Base-by-base conservation (phyloP, 2,113 vertebrate species). In the Chauna torquata region DNA sequence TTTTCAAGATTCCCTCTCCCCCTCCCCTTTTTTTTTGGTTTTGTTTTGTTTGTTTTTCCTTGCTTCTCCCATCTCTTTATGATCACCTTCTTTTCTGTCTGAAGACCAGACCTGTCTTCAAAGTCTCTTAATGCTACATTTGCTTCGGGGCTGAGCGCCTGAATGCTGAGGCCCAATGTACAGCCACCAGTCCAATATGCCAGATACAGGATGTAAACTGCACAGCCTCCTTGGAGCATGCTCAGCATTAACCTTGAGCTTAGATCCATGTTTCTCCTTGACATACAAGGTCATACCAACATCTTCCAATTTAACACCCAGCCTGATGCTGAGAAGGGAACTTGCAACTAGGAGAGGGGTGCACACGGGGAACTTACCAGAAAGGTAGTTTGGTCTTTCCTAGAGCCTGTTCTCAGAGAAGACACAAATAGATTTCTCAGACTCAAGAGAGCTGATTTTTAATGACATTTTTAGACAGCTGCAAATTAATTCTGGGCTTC, bases 41-140 rank as follows among this genome's bases (percentile, higher is more conserved):
- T 52, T 38, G 16, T 34, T 92, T 83, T 83, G 34, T 90, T 91
- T 94, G 30, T 58, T 96, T 95, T 86, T 27, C 50, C 65, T 87
- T 78, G 24, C 25, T 95, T 96, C 64, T 88, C 36, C 49, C 49
- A 64, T 47, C 44, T 90, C 45, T 90, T 94, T 59, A 42, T 40
- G 58, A 64, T 75, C 77, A 65, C 1, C 15, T 16, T 71, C 44
- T 79, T 94, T 90, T 84, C 87, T 78, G 79, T 50, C 59, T 84
- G 23, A 79, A 96, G 70, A 82, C 57, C 66, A 91, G 49, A 72
- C 30, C 16, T 27, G 30, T 61, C 42, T 86, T 76, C 38, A 55
- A 79, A 91, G 40, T 58, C 68, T 80, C 50, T 65, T 22, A 42
- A 38, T 57, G 23, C 38, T 86, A 32, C n/a, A 34, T 86, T 79